Evolutionary conservation across 2,113 vertebrate genomes (phyloP).

Genomic region (Lipotes vexillifer): DNA sequence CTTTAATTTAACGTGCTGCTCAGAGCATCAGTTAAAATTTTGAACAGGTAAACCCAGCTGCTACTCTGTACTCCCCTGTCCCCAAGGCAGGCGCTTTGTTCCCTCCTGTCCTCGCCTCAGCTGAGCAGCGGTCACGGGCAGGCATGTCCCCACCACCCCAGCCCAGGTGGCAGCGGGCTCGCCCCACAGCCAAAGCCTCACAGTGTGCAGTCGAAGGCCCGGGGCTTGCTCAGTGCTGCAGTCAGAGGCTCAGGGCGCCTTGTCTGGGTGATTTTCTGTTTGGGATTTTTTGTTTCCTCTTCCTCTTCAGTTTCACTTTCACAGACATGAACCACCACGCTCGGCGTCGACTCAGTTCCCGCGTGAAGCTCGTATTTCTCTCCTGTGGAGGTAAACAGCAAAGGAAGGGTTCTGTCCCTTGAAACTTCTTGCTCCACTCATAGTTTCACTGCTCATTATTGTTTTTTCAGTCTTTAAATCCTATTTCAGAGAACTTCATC

Average conservation of each 20-base stretch:
- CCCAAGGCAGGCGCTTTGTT: rapidly evolving
- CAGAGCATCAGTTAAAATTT: constrained; percentile 59
- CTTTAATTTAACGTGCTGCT: constrained; percentile 79
- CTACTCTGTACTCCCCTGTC: neutral
- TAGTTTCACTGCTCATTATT: neutral
- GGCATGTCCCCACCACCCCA: neutral
- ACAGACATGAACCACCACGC: constrained; percentile 97
- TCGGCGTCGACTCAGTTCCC: constrained; percentile 96
- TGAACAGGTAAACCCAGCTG: constrained; percentile 55
- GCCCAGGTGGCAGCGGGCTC: neutral
- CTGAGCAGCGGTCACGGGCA: neutral
- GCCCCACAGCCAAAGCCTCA: constrained; percentile 45
- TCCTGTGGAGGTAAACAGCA: constrained; percentile 77
- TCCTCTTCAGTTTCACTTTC: constrained; percentile 95
- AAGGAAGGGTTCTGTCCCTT: neutral
- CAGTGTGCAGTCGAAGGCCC: constrained; percentile 65
- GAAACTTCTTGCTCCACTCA: neutral
- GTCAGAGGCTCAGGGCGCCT: constrained; percentile 88
- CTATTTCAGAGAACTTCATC: neutral
- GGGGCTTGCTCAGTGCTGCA: constrained; percentile 80
- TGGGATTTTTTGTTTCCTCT: constrained; percentile 83
- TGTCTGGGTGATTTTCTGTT: constrained; percentile 95
- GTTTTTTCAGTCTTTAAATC: neutral
- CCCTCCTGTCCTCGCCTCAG: neutral
- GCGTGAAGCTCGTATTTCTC: constrained; percentile 98